Percentiles rank a stretch among this genome's conserved stretches.
Evolutionary conservation across 2,797 vertebrate species (phyloP).

Genomic region (Muscicapa striata): DNA sequence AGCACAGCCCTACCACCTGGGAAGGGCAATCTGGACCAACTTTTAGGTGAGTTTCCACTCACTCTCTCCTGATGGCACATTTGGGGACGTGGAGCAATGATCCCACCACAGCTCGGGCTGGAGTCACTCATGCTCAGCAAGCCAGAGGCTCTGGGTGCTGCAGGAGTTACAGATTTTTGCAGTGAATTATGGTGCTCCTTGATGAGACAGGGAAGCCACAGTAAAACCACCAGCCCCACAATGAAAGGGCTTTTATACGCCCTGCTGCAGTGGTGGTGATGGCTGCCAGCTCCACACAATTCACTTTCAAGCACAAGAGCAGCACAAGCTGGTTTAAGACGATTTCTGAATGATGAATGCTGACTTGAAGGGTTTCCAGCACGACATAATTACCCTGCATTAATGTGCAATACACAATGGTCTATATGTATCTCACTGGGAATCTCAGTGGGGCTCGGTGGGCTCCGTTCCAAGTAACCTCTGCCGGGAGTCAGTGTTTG

Average conservation of each 20-base stretch:
- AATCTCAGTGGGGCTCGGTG: conserved; percentile 41
- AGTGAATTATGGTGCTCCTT: conserved; percentile 51
- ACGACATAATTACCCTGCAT: conserved; percentile 56
- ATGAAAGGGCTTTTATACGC: conserved; percentile 62
- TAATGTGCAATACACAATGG: conserved; percentile 44
- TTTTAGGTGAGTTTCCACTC: conserved; percentile 6
- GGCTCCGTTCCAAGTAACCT: not conserved
- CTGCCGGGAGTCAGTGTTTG: not conserved
- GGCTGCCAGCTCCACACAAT: conserved; percentile 46
- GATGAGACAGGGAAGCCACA: conserved; percentile 57
- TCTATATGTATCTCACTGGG: conserved; percentile 59
- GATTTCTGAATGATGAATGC: conserved; percentile 62
- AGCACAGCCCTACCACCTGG: not conserved
- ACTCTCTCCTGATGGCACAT: conserved; percentile 1
- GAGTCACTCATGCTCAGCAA: not conserved
- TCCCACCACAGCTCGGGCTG: not conserved
- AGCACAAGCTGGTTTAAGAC: conserved; percentile 59
- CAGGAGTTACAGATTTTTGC: conserved; percentile 55
- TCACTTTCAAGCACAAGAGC: conserved; percentile 52
- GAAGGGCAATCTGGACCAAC: conserved; percentile 10
- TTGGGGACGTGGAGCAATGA: not conserved
- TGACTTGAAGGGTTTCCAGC: conserved; percentile 63
- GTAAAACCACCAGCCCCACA: conserved; percentile 26
- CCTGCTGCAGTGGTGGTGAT: conserved; percentile 21
- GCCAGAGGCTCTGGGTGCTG: conserved; percentile 38